Conservation (phyloP, 2,113 vertebrate species). For the Macquaria ambigua region DNA sequence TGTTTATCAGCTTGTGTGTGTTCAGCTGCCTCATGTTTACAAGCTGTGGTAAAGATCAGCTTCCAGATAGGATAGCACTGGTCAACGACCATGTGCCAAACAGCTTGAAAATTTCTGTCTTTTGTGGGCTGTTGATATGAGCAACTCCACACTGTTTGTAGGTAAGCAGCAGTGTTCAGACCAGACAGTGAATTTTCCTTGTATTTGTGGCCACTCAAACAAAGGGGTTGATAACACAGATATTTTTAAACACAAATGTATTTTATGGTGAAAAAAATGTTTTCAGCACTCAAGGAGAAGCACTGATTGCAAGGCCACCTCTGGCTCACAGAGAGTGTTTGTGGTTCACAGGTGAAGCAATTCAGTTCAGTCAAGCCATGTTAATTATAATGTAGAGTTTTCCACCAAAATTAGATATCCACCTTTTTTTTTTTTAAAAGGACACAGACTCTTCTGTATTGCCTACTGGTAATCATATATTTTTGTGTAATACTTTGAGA, state of each 20-base stretch:
- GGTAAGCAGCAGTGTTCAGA: slow-evolving; percentile 13
- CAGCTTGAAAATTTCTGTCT: slow-evolving; percentile 22
- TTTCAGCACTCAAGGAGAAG: background rate
- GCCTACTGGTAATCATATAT: background rate
- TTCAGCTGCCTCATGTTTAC: slow-evolving; percentile 14
- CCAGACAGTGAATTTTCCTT: background rate
- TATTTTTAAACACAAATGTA: background rate
- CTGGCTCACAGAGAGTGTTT: background rate
- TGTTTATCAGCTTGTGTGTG: slow-evolving; percentile 15
- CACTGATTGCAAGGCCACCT: background rate
- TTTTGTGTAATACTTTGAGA: background rate
- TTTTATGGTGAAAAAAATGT: background rate
- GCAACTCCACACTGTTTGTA: background rate
- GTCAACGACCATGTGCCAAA: background rate
- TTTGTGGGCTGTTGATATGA: slow-evolving; percentile 1
- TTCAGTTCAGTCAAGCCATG: background rate
- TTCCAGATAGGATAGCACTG: slow-evolving; percentile 1
- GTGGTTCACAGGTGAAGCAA: background rate
- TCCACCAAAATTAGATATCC: background rate
- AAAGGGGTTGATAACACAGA: background rate
- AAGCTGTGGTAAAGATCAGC: slow-evolving; percentile 37
- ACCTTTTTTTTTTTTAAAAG: too few species aligned
- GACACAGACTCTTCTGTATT: background rate
- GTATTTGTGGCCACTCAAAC: background rate
- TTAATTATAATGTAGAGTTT: background rate